These are phyloP conservation scores for Micromesistius poutassou DNA, from an alignment of 2,797 vertebrate genomes.

Conservation along the genomic window DNA sequence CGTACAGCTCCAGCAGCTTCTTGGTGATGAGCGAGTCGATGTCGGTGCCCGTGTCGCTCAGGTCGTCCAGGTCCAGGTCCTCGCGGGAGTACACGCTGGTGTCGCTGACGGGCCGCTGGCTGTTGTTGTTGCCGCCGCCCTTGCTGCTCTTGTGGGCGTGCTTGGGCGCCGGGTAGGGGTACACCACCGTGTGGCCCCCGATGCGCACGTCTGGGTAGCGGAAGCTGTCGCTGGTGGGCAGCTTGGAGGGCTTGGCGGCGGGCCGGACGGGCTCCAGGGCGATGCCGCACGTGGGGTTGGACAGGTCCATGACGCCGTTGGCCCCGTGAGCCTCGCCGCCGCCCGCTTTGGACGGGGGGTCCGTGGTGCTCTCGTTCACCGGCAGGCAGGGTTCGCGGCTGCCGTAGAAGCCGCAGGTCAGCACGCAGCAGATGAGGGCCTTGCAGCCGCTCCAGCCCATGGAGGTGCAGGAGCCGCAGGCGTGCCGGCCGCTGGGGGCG, in stretches of 20 bases:
- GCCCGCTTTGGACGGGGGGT: conserved; percentile 65
- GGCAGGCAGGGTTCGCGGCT: conserved; percentile 77
- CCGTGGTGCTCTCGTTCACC: conserved; percentile 76
- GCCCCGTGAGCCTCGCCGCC: conserved; percentile 26
- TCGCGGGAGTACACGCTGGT: conserved; percentile 85
- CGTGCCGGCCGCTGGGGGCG: conserved; percentile 48
- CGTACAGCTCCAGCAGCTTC: conserved; percentile 96
- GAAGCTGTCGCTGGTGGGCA: conserved; percentile 83
- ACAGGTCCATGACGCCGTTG: conserved; percentile 66
- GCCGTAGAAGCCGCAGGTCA: conserved; percentile 88
- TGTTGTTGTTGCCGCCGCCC: conserved; percentile 69
- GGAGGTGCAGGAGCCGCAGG: conserved; percentile 81
- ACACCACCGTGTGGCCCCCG: conserved; percentile 83
- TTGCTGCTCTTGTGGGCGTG: conserved; percentile 64
- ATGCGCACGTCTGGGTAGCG: conserved; percentile 89
- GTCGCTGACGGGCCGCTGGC: conserved; percentile 72
- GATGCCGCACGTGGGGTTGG: conserved; percentile 68
- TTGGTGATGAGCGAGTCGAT: conserved; percentile 94
- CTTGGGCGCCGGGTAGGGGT: conserved; percentile 38
- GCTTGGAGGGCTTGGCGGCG: conserved; percentile 69
- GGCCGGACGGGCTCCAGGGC: conserved; percentile 58
- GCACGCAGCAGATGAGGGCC: conserved; percentile 86
- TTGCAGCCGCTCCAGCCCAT: conserved; percentile 86
- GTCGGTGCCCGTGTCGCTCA: conserved; percentile 86
- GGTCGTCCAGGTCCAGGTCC: conserved; percentile 85